Conservation (phyloP, 2,888 invertebrate genomes). For the Caenorhabditis wallacei region DNA sequence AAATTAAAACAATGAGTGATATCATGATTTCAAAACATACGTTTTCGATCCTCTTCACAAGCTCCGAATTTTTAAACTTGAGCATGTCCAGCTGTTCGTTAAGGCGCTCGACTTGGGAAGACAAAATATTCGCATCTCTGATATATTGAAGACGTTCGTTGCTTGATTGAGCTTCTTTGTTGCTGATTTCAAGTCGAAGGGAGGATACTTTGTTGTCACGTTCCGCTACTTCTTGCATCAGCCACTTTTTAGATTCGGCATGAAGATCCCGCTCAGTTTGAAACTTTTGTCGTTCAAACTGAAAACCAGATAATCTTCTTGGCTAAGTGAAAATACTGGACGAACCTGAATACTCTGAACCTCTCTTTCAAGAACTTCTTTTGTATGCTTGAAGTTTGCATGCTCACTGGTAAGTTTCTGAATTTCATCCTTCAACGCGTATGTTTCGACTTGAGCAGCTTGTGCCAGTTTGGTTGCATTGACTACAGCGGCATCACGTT, state of each 20-base stretch:
- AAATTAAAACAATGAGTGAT: background rate
- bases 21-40: background rate
- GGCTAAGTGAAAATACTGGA: background rate
- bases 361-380: constrained; percentile 60
- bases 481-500: constrained; percentile 68
- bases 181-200: constrained; percentile 70
- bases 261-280: constrained; percentile 55
- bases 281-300: constrained; percentile 67
- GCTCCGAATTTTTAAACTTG: constrained; percentile 32
- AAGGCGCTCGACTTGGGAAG: constrained; percentile 41
- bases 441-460: constrained; percentile 58
- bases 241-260: constrained; percentile 67
- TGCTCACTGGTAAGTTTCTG: constrained; percentile 56
- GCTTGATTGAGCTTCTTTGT: constrained; percentile 49
- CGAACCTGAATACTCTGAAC: constrained; percentile 51
- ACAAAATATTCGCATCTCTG: constrained; percentile 26
- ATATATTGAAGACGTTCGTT: constrained; percentile 51
- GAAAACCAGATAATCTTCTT: constrained; percentile 8
- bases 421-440: constrained; percentile 62
- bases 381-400: constrained; percentile 29
- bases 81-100: constrained; percentile 47
- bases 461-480: constrained; percentile 71
- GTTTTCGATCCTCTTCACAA: constrained; percentile 36
- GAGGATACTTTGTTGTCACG: constrained; percentile 73
- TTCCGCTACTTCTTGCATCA: constrained; percentile 74